These are phyloP conservation scores for Trichonephila clavipes DNA, from an alignment of 1,140 invertebrate species.

Conservation along the genomic window DNA sequence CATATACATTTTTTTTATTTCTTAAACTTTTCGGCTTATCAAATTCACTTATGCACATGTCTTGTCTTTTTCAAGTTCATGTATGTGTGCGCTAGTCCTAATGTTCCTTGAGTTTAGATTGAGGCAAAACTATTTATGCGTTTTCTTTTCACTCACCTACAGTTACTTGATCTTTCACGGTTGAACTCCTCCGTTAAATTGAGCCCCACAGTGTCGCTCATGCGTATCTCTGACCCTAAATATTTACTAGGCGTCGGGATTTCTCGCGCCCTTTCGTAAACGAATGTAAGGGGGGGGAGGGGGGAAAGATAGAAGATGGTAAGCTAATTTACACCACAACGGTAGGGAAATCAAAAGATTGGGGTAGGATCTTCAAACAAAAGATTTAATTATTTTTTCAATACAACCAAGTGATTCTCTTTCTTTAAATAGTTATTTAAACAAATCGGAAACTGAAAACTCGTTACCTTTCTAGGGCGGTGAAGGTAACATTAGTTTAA, in stretches of 20 bases:
- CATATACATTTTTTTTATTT: background rate
- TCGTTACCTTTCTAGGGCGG: background rate
- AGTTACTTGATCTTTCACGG: slow-evolving; percentile 44
- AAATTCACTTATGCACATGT: background rate
- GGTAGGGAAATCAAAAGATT: background rate
- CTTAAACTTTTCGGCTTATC: background rate
- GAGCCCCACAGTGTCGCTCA: slow-evolving; percentile 13
- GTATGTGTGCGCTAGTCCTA: background rate
- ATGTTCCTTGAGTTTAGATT: background rate
- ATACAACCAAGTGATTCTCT: too few relatives aligned
- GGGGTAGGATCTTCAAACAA: background rate
- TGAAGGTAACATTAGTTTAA: too few relatives aligned
- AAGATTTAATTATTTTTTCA: background rate
- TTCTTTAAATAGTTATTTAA: background rate
- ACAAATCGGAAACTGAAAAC: background rate
- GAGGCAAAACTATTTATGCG: background rate
- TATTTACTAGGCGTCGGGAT: slow-evolving; percentile 55
- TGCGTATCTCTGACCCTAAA: slow-evolving; percentile 61
- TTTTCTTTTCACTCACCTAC: slow-evolving; percentile 3
- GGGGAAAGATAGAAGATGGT: background rate
- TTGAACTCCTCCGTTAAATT: slow-evolving; percentile 66
- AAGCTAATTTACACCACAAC: background rate
- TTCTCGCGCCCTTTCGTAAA: background rate
- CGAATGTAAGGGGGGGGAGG: background rate
- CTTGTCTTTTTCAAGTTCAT: background rate